Evolutionary conservation across 2,888 invertebrate genomes (phyloP).

Genomic region (Marasmarcha lunaedactyla): DNA sequence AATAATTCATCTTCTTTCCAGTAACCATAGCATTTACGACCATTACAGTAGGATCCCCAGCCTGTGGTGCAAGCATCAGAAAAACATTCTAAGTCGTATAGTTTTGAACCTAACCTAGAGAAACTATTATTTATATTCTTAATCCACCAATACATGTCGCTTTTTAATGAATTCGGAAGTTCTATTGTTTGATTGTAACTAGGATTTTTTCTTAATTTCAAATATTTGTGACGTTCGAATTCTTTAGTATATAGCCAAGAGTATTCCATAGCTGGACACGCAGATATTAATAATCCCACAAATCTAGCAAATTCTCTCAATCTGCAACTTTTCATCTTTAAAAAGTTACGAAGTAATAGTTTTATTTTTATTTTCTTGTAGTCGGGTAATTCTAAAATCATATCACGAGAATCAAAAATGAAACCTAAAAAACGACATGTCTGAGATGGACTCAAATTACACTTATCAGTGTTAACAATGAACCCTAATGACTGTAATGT

Average conservation of each 20-base stretch:
- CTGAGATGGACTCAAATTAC: no score
- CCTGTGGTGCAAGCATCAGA: conserved; percentile 1
- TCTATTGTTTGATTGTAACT: no score
- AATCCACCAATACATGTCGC: no score
- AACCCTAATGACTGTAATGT: no score
- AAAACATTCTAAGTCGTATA: background rate
- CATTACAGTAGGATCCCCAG: conserved; percentile 5
- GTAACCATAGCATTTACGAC: background rate
- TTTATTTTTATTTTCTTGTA: conserved; percentile 3
- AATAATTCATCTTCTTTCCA: no score
- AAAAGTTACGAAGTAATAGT: background rate
- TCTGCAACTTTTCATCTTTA: background rate
- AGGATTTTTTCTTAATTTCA: conserved; percentile 2
- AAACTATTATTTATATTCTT: no score
- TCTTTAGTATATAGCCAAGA: conserved; percentile 4
- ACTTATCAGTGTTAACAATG: no score
- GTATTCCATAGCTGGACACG: conserved; percentile 4
- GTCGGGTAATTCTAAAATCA: conserved; percentile 1
- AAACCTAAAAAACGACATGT: conserved; percentile 8
- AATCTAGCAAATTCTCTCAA: conserved; percentile 4
- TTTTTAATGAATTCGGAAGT: no score
- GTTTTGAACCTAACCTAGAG: no score
- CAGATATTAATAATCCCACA: conserved; percentile 3
- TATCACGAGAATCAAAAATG: conserved; percentile 2
- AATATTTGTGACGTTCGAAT: conserved; percentile 5